phyloP scores from a whole-genome alignment of 2,113 vertebrate species.

The Pangasianodon hypophthalmus region DNA sequence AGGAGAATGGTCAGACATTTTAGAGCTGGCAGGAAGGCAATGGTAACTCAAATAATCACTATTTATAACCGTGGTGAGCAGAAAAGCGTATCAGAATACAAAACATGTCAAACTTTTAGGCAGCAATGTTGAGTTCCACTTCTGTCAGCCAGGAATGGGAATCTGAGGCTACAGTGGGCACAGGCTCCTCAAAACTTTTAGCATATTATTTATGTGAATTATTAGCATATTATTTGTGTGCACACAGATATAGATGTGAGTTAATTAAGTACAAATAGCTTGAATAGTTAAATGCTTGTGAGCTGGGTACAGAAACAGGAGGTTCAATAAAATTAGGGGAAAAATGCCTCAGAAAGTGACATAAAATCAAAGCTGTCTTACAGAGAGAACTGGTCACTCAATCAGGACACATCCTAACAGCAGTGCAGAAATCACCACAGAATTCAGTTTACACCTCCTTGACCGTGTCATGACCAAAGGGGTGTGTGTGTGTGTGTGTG shows the following conservation, averaged over 20 bases:
- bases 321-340: not conserved
- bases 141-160: not conserved
- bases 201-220: not conserved
- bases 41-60: not conserved
- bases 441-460: slow-evolving; percentile 31
- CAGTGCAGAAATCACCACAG: slow-evolving; percentile 3
- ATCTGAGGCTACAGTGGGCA: not conserved
- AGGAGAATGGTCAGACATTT: not conserved
- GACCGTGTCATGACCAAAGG: not conserved
- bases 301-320: not conserved
- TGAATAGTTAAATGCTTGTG: not conserved
- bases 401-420: not conserved
- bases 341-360: not conserved
- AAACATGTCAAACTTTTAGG: not conserved
- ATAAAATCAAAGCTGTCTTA: not conserved
- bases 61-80: not conserved
- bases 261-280: not conserved
- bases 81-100: not conserved
- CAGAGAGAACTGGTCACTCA: not conserved
- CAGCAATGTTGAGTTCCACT: not conserved
- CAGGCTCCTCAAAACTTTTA: not conserved
- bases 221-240: not conserved
- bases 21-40: not conserved
- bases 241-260: not conserved
- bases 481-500: not conserved